These are phyloP conservation scores for Eclectus roratus DNA, from an alignment of 2,113 vertebrate genomes.

Conservation along the genomic window DNA sequence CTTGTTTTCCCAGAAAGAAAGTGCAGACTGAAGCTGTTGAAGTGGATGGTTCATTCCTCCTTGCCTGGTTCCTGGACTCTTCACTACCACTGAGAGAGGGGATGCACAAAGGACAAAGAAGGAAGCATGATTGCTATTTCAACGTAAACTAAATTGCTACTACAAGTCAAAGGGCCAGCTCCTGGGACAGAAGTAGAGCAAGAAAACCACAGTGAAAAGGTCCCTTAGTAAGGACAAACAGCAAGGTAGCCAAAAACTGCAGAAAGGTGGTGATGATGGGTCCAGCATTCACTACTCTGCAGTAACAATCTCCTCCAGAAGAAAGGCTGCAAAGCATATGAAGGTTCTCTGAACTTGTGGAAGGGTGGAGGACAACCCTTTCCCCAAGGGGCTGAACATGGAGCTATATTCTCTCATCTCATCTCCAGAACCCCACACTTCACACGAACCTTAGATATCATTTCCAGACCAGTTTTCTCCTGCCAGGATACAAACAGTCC, in stretches of 20 bases:
- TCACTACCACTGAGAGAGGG: background rate
- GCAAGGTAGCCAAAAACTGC: background rate
- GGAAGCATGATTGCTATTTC: background rate
- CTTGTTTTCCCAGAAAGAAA: background rate
- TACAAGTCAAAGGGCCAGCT: background rate
- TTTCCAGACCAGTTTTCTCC: background rate
- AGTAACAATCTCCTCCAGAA: background rate
- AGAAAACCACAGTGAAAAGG: background rate
- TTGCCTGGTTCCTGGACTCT: background rate
- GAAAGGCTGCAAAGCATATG: background rate
- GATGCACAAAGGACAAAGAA: background rate
- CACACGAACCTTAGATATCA: accelerated
- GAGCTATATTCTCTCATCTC: background rate
- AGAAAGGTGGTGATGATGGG: background rate
- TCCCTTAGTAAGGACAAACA: background rate
- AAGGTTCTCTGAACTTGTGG: background rate
- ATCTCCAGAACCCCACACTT: background rate
- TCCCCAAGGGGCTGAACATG: background rate
- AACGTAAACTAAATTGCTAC: background rate
- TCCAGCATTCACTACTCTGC: background rate
- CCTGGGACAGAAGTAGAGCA: background rate
- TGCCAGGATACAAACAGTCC: background rate
- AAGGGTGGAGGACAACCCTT: background rate
- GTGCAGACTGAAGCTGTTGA: background rate
- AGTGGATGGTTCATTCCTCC: background rate